Conservation (phyloP, 1,140 invertebrate species). For the Oncopeltus fasciatus region DNA sequence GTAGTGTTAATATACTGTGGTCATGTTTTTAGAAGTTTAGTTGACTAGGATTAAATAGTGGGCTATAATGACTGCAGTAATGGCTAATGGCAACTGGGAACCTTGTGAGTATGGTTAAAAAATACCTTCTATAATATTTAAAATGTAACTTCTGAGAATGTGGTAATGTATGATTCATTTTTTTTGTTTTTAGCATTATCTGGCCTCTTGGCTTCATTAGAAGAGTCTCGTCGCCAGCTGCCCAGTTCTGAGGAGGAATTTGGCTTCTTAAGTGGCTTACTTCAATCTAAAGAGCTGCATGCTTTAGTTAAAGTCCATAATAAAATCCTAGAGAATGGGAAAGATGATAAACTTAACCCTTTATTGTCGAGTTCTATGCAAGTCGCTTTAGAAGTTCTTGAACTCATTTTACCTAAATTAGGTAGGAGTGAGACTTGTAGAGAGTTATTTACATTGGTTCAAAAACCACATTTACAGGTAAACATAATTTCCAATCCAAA, state of each 20-base stretch:
- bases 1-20: too few species aligned
- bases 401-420: constrained; percentile 45
- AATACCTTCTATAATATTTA: too few species aligned
- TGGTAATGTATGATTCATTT: too few species aligned
- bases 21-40: too few species aligned
- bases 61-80: constrained; percentile 31
- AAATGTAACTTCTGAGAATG: too few species aligned
- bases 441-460: constrained; percentile 63
- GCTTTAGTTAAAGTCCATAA: constrained; percentile 79
- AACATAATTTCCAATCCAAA: not conserved
- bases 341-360: constrained; percentile 67
- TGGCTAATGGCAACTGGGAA: constrained; percentile 47
- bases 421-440: constrained; percentile 51
- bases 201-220: constrained; percentile 55
- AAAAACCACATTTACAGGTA: constrained; percentile 76
- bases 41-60: too few species aligned
- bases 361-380: constrained; percentile 69
- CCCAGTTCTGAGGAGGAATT: constrained; percentile 68
- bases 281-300: constrained; percentile 77
- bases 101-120: constrained; percentile 38
- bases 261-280: constrained; percentile 63
- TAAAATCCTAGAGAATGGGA: constrained; percentile 65
- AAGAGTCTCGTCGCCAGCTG: constrained; percentile 51
- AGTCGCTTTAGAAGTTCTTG: constrained; percentile 55
- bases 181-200: constrained; percentile 43